Evolutionary conservation across 2,113 vertebrate genomes (phyloP), one percentile per base, ranked within the genome.

Genomic region (Eudorcas thomsonii): DNA sequence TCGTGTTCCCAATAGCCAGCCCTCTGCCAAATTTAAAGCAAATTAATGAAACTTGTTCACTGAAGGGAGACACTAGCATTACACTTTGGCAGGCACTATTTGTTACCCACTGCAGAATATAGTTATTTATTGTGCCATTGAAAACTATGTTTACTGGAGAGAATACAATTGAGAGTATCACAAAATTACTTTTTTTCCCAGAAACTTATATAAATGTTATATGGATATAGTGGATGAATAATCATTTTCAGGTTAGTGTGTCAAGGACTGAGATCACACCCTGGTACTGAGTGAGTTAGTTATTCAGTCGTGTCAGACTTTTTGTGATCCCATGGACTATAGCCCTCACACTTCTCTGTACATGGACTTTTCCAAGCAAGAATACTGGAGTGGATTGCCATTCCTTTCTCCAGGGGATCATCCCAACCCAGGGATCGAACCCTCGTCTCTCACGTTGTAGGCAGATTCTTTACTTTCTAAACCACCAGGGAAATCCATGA

Each of bases 41-140:
- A 94, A 96, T 94, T 80, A 52, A 95, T 85, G 39, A 57, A 90
- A 80, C 30, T 23, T 92, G 59, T 45, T 96, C 82, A 48, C 23
- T 74, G 94, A 94, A 95, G 55, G 25, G 45, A 93, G 52, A 91
- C 26, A 1, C 4, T 26, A 62, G 26, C 43, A 52, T 84, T 91
- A 82, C 62, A 39, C 3, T 59, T 81, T 85, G 26, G 52, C 85
- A 94, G 62, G 45, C 54, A 33, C 59, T 71, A 59, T 92, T 62
- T 50, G 67, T 94, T 39, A 96, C 17, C 2, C 6, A n/a, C n/a
- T 45, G 26, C 25, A 90, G 33, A 16, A 21, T 88, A 45, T 17
- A 43, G 28, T 57, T 77, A 60, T 86, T 94, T 36, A 39, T 80
- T 62, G 55, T 80, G 28, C 64, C 71, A 12, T 85, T 78, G n/a